Base-by-base conservation (phyloP, 2,113 vertebrate genomes). In the Centropus unirufus region DNA sequence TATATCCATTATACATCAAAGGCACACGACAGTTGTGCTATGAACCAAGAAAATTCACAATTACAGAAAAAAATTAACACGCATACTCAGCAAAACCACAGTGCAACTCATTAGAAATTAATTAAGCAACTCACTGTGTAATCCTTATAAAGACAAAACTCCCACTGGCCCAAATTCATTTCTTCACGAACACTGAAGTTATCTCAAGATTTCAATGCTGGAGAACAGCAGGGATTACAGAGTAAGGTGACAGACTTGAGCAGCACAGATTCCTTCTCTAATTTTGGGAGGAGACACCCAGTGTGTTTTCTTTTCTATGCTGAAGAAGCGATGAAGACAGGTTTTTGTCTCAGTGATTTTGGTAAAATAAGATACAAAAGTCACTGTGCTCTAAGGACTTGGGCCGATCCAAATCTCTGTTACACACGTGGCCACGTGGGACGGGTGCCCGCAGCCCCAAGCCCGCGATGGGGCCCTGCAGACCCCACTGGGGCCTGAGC, bases 1-100 rank as follows among this genome's bases (percentile, higher is more conserved):
- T 64, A 5, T 87, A 93, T 95, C n/a, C 93, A 85, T 96, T 95
- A 94, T 96, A 89, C 68, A 97, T 96, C 91, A 96, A 96, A 97
- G 47, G 34, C n/a, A 78, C 49, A 57, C 4, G 14, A 44, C 27
- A 81, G 63, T 78, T 91, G 52, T 88, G 52, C 44, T 89, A 68
- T 74, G 67, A 93, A 83, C 75, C 80, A 87, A 77, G 68, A 94
- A 94, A 49, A 83, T 72, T 77, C 79, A 91, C 75, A 91, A 89
- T 77, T 95, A 80, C 58, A 81, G 36, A 18, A 46, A 84, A 92
- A 93, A 79, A 36, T 59, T 39, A 80, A 59, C 61, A 46, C 23
- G 61, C 20, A 7, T 76, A 80, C n/a, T 83, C 59, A 82, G 78
- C 61, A 93, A 95, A 96, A 67, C 8, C 39, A 74, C 15, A 73